These are phyloP conservation scores for Diprion similis DNA, from an alignment of 1,140 invertebrate species.

Conservation along the genomic window DNA sequence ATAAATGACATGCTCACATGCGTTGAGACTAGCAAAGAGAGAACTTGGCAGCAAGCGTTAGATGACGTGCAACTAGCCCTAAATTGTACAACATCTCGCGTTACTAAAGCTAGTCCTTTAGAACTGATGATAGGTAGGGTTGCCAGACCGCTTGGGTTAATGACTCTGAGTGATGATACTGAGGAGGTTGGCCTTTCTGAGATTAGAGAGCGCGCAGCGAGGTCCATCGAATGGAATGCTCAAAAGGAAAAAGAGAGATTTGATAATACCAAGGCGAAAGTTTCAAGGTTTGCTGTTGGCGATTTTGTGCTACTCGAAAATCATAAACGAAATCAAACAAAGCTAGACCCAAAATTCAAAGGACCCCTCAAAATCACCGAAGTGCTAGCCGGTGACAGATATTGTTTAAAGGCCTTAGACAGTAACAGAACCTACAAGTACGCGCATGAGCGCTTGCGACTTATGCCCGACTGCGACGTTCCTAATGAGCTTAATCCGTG, in stretches of 20 bases:
- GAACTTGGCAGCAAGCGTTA: constrained; percentile 36
- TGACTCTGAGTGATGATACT: constrained; percentile 25
- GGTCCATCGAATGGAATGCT: not conserved
- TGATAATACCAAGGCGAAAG: not conserved
- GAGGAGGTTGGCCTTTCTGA: not conserved
- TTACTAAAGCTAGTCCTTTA: constrained; percentile 37
- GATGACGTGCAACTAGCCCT: constrained; percentile 41
- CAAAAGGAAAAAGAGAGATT: not conserved
- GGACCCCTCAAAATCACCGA: constrained; percentile 43
- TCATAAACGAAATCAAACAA: constrained; percentile 47
- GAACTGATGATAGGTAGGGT: constrained; percentile 41
- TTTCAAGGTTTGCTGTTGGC: not conserved
- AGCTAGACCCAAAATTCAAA: constrained; percentile 44
- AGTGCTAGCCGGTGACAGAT: constrained; percentile 37
- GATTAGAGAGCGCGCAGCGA: not conserved
- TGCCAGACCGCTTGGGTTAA: constrained; percentile 34
- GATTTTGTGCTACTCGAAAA: constrained; percentile 46
- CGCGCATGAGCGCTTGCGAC: constrained; percentile 3
- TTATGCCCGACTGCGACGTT: constrained; percentile 5
- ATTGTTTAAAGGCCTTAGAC: constrained; percentile 20
- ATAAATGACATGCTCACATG: constrained; percentile 42
- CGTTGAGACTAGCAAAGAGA: constrained; percentile 27
- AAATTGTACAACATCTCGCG: constrained; percentile 38
- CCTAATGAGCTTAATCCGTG: not conserved
- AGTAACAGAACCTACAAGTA: constrained; percentile 35